A percentile compares a stretch with the other conserved stretches of the same genome.
phyloP scores from a whole-genome alignment of 1,140 invertebrate species.

The Conus ventricosus region DNA sequence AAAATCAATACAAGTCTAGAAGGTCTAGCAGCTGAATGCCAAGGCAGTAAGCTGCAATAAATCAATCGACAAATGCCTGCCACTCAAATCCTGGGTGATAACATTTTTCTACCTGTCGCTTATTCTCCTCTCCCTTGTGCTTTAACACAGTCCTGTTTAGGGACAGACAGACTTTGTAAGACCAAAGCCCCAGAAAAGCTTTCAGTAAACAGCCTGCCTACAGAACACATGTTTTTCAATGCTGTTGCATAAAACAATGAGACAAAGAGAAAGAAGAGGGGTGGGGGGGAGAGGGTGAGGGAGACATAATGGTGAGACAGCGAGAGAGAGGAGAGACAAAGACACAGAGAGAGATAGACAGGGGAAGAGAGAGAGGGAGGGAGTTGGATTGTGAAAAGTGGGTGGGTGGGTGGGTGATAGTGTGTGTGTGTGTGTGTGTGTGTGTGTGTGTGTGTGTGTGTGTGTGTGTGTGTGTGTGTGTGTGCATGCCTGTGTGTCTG shows the following conservation, averaged over 20 bases:
- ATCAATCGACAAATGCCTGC: neutral
- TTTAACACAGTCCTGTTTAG: neutral
- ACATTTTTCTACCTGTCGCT: neutral
- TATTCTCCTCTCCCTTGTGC: neutral
- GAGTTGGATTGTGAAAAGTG: neutral
- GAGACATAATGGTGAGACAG: too few species aligned
- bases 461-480: constrained; percentile 1
- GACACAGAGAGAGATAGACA: too few species aligned
- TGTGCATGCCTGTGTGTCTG: neutral
- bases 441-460: constrained; percentile 2
- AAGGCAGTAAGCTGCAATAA: neutral
- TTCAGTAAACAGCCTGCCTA: neutral
- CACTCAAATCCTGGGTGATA: neutral
- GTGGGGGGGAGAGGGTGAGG: too few species aligned
- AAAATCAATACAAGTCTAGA: neutral
- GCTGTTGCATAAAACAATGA: too few species aligned
- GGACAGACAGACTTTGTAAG: neutral
- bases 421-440: neutral
- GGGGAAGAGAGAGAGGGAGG: too few species aligned
- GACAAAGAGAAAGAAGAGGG: too few species aligned
- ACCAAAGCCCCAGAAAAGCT: neutral
- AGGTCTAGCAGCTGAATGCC: neutral
- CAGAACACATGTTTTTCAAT: too few species aligned
- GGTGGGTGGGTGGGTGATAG: neutral
- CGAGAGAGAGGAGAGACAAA: too few species aligned